Base-by-base conservation (phyloP, 2,888 invertebrate species). In the Anaspis maculata region DNA sequence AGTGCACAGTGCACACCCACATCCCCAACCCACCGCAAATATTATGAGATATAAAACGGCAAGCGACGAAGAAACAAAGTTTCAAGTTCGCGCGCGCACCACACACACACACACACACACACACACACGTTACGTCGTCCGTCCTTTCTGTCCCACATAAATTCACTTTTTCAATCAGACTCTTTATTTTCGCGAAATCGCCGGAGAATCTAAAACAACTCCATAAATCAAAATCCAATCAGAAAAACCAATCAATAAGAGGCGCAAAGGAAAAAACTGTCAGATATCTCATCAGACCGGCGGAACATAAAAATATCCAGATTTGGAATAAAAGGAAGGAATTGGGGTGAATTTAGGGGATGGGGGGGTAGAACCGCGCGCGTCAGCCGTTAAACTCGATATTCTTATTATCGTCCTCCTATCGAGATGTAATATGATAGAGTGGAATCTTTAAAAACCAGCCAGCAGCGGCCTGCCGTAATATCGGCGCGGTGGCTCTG, bases 171-270 rank as follows among this genome's bases (percentile, higher is more conserved):
- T 19, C 19, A 19, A 19, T 19, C 19, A 19, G 5, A 6, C 19
- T 30, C 35, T 38, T 30, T 37, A 41, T 41, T 41, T 38, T 16
- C 32, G 22, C 16, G 11, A 30, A 37, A 41, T 37, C 32, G 34
- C 19, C 33, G 30, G 32, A 31, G 41, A 39, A 40, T 41, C 39
- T 40, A 44, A 42, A 44, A 44, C 42, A 42, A 39, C 28, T 33
- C 38, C 42, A 46, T 46, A 46, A 44, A 46, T 46, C 46, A 46
- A 44, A 44, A 46, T 42, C 46, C 46, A 46, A 46, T 46, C 46
- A 46, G 42, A 44, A 42, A 37, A 45, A 37, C 34, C 42, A 44
- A 44, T 44, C 46, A 46, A 44, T 46, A 35, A 30, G 32, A 33
- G 28, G 28, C 27, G 32, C 25, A 28, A 30, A 40, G 32, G 31